These are phyloP conservation scores for Apis dorsata DNA, from an alignment of 1,140 invertebrate genomes.

Conservation along the genomic window DNA sequence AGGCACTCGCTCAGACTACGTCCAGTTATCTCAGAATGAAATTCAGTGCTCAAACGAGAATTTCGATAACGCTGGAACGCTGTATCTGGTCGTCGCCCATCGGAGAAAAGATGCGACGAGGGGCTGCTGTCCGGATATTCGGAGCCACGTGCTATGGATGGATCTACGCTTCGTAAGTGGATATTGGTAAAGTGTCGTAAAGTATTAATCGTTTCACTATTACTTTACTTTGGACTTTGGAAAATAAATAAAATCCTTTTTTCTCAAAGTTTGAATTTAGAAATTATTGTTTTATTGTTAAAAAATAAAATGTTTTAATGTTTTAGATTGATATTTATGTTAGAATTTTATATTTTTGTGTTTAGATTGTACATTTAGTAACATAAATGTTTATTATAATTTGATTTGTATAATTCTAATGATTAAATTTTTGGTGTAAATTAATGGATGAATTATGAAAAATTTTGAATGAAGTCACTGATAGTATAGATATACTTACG, in stretches of 20 bases:
- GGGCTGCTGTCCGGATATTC: constrained; percentile 91
- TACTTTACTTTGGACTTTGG: too few relatives aligned
- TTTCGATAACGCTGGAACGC: constrained; percentile 94
- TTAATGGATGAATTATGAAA: not conserved
- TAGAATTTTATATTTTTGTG: too few relatives aligned
- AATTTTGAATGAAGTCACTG: not conserved
- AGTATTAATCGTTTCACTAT: constrained; percentile 9
- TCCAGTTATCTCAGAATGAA: constrained; percentile 93
- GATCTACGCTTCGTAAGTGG: constrained; percentile 77
- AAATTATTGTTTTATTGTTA: too few relatives aligned
- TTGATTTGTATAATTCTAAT: too few relatives aligned
- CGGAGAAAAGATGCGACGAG: constrained; percentile 89
- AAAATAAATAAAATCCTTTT: not conserved
- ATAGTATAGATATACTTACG: constrained; percentile 83
- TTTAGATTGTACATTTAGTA: too few relatives aligned
- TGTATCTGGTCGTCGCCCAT: constrained; percentile 89
- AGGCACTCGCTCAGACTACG: constrained; percentile 92
- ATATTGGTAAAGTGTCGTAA: constrained; percentile 65
- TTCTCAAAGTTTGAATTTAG: not conserved
- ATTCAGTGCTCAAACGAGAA: constrained; percentile 90
- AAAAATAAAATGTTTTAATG: too few relatives aligned
- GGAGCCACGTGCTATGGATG: constrained; percentile 84
- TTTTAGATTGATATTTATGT: too few relatives aligned
- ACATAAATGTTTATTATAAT: too few relatives aligned
- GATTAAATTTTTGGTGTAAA: not conserved